These are phyloP conservation scores for Pitta sordida DNA, from an alignment of 2,113 vertebrate genomes.

Conservation along the genomic window DNA sequence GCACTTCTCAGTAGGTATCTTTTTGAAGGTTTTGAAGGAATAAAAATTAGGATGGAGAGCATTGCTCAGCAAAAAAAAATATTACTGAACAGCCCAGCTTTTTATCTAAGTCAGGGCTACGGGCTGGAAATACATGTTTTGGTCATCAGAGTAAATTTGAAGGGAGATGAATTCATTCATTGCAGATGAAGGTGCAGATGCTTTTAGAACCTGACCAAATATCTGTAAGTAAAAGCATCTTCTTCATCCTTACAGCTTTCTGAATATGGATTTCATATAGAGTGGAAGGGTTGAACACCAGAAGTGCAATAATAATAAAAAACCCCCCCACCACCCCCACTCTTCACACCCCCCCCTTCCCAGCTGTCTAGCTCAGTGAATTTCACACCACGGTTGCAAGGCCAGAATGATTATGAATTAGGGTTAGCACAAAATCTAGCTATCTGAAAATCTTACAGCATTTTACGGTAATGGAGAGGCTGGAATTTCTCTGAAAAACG, in stretches of 20 bases:
- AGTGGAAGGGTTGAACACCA: conserved; percentile 45
- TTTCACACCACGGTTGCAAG: conserved; percentile 57
- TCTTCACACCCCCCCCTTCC: conserved; percentile 55
- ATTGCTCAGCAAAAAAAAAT: neutral
- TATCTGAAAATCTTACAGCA: neutral
- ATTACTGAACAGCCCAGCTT: neutral
- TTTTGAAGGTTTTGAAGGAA: neutral
- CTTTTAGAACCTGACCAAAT: neutral
- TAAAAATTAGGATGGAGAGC: neutral
- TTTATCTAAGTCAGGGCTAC: neutral
- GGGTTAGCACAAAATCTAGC: conserved; percentile 31
- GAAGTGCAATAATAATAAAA: conserved; percentile 52
- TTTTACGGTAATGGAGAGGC: neutral
- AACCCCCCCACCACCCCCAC: conserved; percentile 11
- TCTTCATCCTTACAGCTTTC: neutral
- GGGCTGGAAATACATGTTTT: neutral
- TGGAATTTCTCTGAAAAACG: neutral
- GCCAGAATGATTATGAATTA: conserved; percentile 44
- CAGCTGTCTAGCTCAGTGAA: conserved; percentile 55
- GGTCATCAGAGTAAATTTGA: neutral
- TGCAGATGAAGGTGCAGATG: neutral
- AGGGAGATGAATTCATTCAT: neutral
- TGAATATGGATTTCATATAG: neutral
- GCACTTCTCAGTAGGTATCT: neutral
- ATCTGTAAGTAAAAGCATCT: neutral